Conservation (phyloP, 2,797 vertebrate genomes). For the Diplodus puntazzo region DNA sequence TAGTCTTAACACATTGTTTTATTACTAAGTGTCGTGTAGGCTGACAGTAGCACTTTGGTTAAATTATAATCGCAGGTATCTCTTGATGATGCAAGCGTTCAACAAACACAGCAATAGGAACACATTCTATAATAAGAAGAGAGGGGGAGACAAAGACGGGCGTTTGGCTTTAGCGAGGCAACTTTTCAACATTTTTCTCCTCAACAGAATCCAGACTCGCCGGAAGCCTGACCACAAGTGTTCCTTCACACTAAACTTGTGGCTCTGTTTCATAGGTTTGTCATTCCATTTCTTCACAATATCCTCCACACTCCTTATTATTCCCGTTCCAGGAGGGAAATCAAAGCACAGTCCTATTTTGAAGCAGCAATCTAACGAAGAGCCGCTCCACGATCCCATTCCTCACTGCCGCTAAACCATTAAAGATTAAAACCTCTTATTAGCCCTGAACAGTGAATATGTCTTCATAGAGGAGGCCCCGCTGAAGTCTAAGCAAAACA, state of each 20-base stretch:
- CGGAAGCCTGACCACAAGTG: background rate
- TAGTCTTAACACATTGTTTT: background rate
- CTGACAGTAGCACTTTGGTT: background rate
- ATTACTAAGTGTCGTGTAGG: background rate
- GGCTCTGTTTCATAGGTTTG: constrained; percentile 5
- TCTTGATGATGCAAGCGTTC: background rate
- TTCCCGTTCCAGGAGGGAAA: constrained; percentile 22
- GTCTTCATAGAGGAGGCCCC: constrained; percentile 52
- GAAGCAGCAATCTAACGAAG: constrained; percentile 50
- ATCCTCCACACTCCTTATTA: constrained; percentile 21
- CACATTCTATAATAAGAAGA: background rate
- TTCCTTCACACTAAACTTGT: constrained; percentile 11
- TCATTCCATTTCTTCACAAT: constrained; percentile 3
- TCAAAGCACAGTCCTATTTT: constrained; percentile 34
- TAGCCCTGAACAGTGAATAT: constrained; percentile 64
- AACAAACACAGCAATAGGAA: background rate
- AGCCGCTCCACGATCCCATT: constrained; percentile 36
- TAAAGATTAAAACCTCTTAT: constrained; percentile 68
- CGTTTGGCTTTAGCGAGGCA: background rate
- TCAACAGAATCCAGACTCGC: constrained; percentile 8
- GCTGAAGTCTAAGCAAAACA: constrained; percentile 64
- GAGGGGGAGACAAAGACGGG: background rate
- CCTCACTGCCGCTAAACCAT: constrained; percentile 41
- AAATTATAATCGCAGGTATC: constrained; percentile 1
- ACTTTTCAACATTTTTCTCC: background rate